Conservation (phyloP, 1,140 invertebrate genomes). For the Drosophila fuyamai region DNA sequence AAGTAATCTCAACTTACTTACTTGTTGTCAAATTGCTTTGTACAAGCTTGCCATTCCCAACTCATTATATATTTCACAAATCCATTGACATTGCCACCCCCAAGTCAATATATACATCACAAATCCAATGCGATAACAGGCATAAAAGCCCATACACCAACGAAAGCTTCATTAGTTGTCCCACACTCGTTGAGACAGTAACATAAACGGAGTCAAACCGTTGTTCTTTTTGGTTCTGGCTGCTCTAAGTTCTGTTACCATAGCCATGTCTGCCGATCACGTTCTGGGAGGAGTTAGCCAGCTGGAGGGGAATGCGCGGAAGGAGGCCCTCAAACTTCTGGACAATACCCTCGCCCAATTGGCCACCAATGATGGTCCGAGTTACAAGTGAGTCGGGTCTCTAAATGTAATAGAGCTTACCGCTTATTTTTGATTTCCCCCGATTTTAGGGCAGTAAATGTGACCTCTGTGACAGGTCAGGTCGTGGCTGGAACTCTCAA, state of each 20-base stretch:
- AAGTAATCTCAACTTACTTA: too few species aligned
- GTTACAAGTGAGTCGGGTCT: slow-evolving; percentile 29
- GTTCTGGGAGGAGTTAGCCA: slow-evolving; percentile 8
- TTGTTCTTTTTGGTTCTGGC: slow-evolving; percentile 8
- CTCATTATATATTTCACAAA: too few species aligned
- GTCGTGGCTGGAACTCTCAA: slow-evolving; percentile 56
- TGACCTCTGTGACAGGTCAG: slow-evolving; percentile 52
- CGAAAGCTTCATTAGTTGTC: slow-evolving; percentile 9
- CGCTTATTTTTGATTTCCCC: neutral
- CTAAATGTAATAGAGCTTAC: accelerated
- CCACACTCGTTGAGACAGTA: slow-evolving; percentile 6
- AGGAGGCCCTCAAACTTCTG: slow-evolving; percentile 23
- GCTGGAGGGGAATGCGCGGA: slow-evolving; percentile 12
- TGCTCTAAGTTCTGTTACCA: neutral
- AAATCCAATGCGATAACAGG: neutral
- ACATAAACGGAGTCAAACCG: slow-evolving; percentile 11
- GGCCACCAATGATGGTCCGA: slow-evolving; percentile 43
- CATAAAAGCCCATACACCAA: neutral
- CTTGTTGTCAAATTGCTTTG: too few species aligned
- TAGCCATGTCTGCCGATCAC: neutral
- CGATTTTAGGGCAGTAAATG: slow-evolving; percentile 41
- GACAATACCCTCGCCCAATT: slow-evolving; percentile 26
- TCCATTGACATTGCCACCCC: too few species aligned
- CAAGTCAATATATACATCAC: neutral
- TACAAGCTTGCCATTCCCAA: too few species aligned